Conservation (phyloP, 2,888 invertebrate species). For the Synergus japonicus region DNA sequence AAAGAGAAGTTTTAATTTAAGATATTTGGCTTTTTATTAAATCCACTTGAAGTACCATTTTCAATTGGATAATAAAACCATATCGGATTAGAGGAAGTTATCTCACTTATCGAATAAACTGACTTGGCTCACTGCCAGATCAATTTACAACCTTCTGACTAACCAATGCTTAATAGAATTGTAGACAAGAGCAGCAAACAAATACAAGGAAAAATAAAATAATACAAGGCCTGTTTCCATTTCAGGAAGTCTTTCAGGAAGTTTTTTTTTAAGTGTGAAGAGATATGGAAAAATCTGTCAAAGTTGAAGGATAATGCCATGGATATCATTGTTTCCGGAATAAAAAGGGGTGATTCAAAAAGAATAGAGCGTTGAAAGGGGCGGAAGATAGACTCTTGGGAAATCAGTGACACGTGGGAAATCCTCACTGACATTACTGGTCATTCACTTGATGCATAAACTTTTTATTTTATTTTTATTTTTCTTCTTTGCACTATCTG, state of each 20-base stretch:
- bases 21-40: slow-evolving; percentile 21
- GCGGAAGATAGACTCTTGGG: slow-evolving; percentile 43
- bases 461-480: slow-evolving; percentile 4
- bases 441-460: slow-evolving; percentile 21
- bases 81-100: background rate
- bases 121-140: slow-evolving; percentile 26
- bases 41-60: background rate
- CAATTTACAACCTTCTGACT: background rate
- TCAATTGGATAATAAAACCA: slow-evolving; percentile 17
- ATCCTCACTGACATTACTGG: slow-evolving; percentile 48
- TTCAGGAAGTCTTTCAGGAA: no score
- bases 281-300: background rate
- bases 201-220: no score
- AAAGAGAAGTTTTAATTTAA: background rate
- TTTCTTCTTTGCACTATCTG: background rate
- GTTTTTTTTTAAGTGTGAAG: no score
- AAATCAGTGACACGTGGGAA: slow-evolving; percentile 56
- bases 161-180: slow-evolving; percentile 1
- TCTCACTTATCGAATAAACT: slow-evolving; percentile 9
- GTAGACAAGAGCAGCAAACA: background rate
- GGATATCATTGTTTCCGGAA: slow-evolving; percentile 2
- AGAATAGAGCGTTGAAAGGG: slow-evolving; percentile 25
- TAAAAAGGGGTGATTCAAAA: slow-evolving; percentile 15
- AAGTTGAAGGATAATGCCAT: slow-evolving; percentile 3
- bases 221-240: no score